These are phyloP conservation scores for Lithobates pipiens DNA, from an alignment of 2,797 vertebrate species.

Conservation along the genomic window DNA sequence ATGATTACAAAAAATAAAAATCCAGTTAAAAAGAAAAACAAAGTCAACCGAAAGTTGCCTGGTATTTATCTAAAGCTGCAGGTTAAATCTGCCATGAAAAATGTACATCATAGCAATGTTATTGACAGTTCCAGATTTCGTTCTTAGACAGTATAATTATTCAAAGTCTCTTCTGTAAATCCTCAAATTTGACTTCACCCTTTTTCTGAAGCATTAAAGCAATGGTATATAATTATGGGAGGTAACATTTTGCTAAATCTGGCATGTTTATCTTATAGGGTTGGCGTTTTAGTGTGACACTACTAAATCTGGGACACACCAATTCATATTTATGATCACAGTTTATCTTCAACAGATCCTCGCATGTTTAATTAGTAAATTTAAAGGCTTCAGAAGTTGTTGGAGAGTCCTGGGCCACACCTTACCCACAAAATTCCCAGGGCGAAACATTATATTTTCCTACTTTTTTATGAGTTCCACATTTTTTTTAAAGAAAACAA, in stretches of 20 bases:
- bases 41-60: too few species aligned
- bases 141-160: slow-evolving; percentile 7
- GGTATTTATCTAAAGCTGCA: not conserved
- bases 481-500: slow-evolving; percentile 21
- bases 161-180: slow-evolving; percentile 50
- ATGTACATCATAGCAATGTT: slow-evolving; percentile 7
- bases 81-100: slow-evolving; percentile 16
- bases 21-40: too few species aligned
- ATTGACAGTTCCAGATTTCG: slow-evolving; percentile 43
- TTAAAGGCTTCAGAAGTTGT: slow-evolving; percentile 51
- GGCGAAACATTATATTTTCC: slow-evolving; percentile 37
- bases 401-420: slow-evolving; percentile 57
- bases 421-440: slow-evolving; percentile 43
- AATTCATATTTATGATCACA: slow-evolving; percentile 67
- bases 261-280: slow-evolving; percentile 64
- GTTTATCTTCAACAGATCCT: slow-evolving; percentile 66
- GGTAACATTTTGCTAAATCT: slow-evolving; percentile 69
- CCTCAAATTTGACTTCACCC: slow-evolving; percentile 45
- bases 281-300: slow-evolving; percentile 67
- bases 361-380: slow-evolving; percentile 65
- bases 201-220: slow-evolving; percentile 61
- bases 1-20: too few species aligned
- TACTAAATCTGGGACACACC: slow-evolving; percentile 71
- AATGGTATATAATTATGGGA: slow-evolving; percentile 72
- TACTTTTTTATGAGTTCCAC: slow-evolving; percentile 14